These are phyloP conservation scores for Diploscapter pachys DNA, from an alignment of 1,140 invertebrate species.

Conservation along the genomic window DNA sequence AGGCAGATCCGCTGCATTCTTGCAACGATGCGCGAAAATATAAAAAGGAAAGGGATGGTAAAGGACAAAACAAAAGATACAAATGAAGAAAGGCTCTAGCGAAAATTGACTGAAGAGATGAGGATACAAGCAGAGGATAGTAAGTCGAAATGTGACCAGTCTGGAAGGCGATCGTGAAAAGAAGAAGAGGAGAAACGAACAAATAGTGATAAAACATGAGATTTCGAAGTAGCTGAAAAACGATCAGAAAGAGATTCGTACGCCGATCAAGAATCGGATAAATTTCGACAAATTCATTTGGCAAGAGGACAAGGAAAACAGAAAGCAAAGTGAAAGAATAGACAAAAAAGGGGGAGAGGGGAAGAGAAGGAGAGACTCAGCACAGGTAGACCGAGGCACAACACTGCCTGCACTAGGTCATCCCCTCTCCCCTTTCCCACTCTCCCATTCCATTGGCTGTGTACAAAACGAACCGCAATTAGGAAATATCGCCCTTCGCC, in stretches of 20 bases:
- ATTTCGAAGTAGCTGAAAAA: too few relatives aligned
- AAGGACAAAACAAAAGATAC: too few relatives aligned
- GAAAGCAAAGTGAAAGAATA: not conserved
- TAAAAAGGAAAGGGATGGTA: too few relatives aligned
- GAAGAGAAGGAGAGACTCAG: slow-evolving; percentile 1
- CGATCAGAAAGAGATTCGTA: too few relatives aligned
- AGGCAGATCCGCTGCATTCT: too few relatives aligned
- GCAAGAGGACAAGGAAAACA: not conserved
- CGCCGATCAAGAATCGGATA: not conserved
- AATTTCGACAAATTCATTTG: not conserved
- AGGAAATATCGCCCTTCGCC: slow-evolving; percentile 1
- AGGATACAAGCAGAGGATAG: too few relatives aligned
- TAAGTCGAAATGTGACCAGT: too few relatives aligned
- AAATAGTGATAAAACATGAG: not conserved
- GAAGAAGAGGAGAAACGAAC: not conserved
- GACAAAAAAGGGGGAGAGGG: not conserved
- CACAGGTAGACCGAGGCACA: not conserved
- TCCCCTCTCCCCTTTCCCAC: slow-evolving; percentile 1
- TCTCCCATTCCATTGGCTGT: not conserved
- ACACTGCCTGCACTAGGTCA: not conserved
- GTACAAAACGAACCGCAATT: not conserved
- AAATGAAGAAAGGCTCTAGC: too few relatives aligned
- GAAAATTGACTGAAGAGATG: too few relatives aligned
- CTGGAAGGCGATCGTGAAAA: too few relatives aligned
- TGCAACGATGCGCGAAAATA: too few relatives aligned